Percentiles rank a stretch among this genome's conserved stretches.
phyloP scores from a whole-genome alignment of 2,888 invertebrate species.

The Conus canariensis region DNA sequence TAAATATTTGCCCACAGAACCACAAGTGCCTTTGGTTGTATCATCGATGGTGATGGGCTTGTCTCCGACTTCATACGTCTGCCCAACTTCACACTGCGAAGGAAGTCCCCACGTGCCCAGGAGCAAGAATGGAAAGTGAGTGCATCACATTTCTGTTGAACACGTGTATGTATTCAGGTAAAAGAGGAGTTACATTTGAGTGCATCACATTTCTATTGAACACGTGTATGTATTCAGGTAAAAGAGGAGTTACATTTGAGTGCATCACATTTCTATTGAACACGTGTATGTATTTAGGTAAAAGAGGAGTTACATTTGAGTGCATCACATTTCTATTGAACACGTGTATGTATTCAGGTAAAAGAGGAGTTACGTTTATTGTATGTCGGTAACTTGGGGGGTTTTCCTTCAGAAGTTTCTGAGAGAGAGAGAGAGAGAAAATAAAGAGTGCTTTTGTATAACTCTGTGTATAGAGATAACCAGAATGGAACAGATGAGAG shows the following conservation, averaged over 20 bases:
- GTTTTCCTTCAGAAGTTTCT: too few species aligned
- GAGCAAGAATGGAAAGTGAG: conserved; percentile 83
- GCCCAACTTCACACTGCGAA: conserved; percentile 90
- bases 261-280: neutral
- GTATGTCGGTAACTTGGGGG: too few species aligned
- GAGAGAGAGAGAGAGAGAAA: too few species aligned
- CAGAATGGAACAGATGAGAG: too few species aligned
- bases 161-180: neutral
- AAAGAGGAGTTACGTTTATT: too few species aligned
- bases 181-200: conserved; percentile 41
- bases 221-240: neutral
- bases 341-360: neutral
- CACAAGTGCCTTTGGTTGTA: conserved; percentile 90
- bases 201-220: neutral
- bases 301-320: conserved; percentile 41
- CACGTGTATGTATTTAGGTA: neutral
- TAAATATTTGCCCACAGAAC: conserved; percentile 64
- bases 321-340: neutral
- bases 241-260: conserved; percentile 42
- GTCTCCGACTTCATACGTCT: conserved; percentile 93
- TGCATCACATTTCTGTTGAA: neutral
- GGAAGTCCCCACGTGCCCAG: conserved; percentile 85
- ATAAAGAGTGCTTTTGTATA: too few species aligned
- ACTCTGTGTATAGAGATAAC: too few species aligned
- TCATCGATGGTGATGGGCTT: conserved; percentile 93